Conservation (phyloP, 2,113 vertebrate species). For the Thomomys bottae region DNA sequence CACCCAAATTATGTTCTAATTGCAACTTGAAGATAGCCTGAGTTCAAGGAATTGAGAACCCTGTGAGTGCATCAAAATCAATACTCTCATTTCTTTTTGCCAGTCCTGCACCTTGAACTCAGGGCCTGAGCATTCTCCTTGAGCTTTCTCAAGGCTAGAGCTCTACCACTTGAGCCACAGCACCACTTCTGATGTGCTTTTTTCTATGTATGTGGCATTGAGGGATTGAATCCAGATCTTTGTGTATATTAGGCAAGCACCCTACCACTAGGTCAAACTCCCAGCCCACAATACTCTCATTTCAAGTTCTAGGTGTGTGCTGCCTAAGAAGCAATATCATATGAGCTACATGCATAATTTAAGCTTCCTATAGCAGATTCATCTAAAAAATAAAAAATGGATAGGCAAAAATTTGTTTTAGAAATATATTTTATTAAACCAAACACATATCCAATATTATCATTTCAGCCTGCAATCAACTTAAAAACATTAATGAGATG, state of each 20-base stretch:
- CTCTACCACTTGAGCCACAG: too few relatives aligned
- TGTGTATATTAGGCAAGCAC: too few relatives aligned
- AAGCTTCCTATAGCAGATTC: not conserved
- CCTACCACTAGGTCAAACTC: too few relatives aligned
- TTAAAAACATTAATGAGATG: not conserved
- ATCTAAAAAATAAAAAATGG: slow-evolving; percentile 6
- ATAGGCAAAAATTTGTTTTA: slow-evolving; percentile 13
- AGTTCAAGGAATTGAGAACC: slow-evolving; percentile 32
- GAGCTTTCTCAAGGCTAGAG: too few relatives aligned
- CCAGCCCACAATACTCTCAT: not conserved
- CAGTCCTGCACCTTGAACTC: too few relatives aligned
- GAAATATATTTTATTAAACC: slow-evolving; percentile 38
- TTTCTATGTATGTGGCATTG: too few relatives aligned
- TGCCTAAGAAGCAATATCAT: not conserved
- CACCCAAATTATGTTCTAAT: not conserved
- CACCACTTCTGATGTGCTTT: too few relatives aligned
- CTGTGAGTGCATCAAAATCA: not conserved
- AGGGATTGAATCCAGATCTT: too few relatives aligned
- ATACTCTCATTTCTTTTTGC: not conserved
- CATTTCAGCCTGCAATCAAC: not conserved
- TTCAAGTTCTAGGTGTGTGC: not conserved
- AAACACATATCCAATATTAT: not conserved
- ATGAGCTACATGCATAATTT: not conserved
- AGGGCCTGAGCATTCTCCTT: too few relatives aligned
- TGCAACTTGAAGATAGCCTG: not conserved